Conservation (phyloP, 2,113 vertebrate species). For the Diphyllodes magnificus region DNA sequence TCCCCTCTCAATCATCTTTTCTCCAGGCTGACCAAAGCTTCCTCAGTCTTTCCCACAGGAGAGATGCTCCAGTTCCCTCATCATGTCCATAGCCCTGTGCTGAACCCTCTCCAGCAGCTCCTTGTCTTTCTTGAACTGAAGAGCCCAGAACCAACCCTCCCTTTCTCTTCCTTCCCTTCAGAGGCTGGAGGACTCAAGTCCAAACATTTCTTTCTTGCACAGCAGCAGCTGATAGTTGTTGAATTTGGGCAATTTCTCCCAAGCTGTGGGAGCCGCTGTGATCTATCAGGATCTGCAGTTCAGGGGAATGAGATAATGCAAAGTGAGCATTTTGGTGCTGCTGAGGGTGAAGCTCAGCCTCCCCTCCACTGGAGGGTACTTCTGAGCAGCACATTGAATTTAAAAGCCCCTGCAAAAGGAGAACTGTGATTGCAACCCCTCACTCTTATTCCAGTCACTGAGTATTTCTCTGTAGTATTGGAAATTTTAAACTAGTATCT, state of each 20-base stretch:
- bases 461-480: not conserved
- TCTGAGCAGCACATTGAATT: not conserved
- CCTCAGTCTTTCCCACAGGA: not conserved
- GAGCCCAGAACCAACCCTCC: not conserved
- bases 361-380: not conserved
- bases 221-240: not conserved
- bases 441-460: not conserved
- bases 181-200: not conserved
- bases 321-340: not conserved
- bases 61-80: not conserved
- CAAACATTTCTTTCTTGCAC: not conserved
- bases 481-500: not conserved
- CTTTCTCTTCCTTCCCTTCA: not conserved
- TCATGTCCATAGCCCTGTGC: rapidly evolving
- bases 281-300: not conserved
- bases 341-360: not conserved
- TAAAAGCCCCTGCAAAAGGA: not conserved
- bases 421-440: not conserved
- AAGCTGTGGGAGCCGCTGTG: not conserved
- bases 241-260: not conserved
- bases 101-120: not conserved
- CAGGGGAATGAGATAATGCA: rapidly evolving
- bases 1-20: too few species aligned
- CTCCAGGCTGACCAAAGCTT: not conserved
- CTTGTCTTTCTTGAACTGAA: too few species aligned